These are phyloP conservation scores for Cyprinodon tularosa DNA, from an alignment of 2,113 vertebrate genomes.

Conservation along the genomic window DNA sequence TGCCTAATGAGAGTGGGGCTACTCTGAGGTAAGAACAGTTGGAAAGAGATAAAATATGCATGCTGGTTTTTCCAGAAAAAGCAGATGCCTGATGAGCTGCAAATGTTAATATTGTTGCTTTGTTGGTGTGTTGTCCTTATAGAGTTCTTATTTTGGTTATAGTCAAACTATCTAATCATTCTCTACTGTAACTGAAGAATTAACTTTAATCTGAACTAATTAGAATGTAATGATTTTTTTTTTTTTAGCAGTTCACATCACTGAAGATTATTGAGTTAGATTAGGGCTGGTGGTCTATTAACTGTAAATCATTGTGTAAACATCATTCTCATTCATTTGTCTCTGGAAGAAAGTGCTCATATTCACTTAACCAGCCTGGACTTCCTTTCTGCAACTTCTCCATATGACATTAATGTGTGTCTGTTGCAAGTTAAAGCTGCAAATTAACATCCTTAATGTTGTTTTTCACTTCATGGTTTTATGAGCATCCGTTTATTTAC, in stretches of 20 bases:
- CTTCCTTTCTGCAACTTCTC: constrained; percentile 37
- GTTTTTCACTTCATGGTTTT: constrained; percentile 2
- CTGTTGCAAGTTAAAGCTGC: constrained; percentile 1
- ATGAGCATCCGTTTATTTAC: constrained; percentile 7
- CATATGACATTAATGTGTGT: neutral
- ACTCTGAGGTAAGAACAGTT: constrained; percentile 66
- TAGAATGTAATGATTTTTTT: constrained; percentile 27
- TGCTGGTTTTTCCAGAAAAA: constrained; percentile 13
- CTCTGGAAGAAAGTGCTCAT: constrained; percentile 56
- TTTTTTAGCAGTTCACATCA: constrained; percentile 36
- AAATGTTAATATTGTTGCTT: neutral
- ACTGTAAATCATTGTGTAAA: constrained; percentile 47
- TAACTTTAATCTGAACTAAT: neutral
- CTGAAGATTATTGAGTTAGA: constrained; percentile 30
- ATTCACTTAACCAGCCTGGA: constrained; percentile 39
- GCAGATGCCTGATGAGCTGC: neutral
- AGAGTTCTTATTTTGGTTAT: too few relatives aligned
- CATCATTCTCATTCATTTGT: constrained; percentile 75
- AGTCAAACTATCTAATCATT: neutral
- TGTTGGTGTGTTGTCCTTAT: neutral
- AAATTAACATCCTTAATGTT: neutral
- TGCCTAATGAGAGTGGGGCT: constrained; percentile 45
- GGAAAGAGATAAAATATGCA: constrained; percentile 24
- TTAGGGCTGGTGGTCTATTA: constrained; percentile 67
- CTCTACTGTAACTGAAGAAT: neutral